Conservation (phyloP, 1,140 invertebrate genomes). For the Cydia strobilella region DNA sequence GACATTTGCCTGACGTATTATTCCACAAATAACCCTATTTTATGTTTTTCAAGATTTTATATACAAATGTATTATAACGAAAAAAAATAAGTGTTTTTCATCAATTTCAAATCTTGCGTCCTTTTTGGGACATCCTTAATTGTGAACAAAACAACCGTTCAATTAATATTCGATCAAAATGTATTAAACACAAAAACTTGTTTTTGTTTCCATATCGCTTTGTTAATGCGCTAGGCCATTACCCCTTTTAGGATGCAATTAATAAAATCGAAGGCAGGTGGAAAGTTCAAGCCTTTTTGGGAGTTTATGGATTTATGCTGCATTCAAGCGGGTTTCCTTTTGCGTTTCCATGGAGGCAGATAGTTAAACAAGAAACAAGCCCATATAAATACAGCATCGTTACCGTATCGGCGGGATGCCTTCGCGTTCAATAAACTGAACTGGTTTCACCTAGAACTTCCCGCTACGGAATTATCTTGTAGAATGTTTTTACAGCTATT, state of each 20-base stretch:
- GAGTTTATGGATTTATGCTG: slow-evolving; percentile 41
- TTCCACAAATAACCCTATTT: too few relatives aligned
- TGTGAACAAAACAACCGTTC: slow-evolving; percentile 27
- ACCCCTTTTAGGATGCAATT: slow-evolving; percentile 46
- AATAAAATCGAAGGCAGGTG: slow-evolving; percentile 52
- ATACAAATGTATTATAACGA: too few relatives aligned
- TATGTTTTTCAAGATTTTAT: too few relatives aligned
- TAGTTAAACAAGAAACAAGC: slow-evolving; percentile 52
- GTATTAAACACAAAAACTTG: slow-evolving; percentile 30
- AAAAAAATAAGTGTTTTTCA: too few relatives aligned
- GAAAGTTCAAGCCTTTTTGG: slow-evolving; percentile 45
- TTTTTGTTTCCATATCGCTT: slow-evolving; percentile 33
- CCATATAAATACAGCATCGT: slow-evolving; percentile 66
- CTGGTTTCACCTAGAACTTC: slow-evolving; percentile 67
- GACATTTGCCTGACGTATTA: too few relatives aligned
- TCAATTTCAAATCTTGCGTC: too few relatives aligned
- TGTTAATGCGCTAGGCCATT: slow-evolving; percentile 40
- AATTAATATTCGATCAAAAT: slow-evolving; percentile 28
- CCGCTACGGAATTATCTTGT: slow-evolving; percentile 69
- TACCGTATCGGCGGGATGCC: slow-evolving; percentile 55
- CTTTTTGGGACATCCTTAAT: too few relatives aligned
- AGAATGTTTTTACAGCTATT: slow-evolving; percentile 72
- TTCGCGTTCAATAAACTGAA: slow-evolving; percentile 69
- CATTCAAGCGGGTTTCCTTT: slow-evolving; percentile 45
- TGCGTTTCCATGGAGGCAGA: slow-evolving; percentile 32